phyloP scores from a whole-genome alignment of 2,888 invertebrate species.

The Ennomos fuscantarius region DNA sequence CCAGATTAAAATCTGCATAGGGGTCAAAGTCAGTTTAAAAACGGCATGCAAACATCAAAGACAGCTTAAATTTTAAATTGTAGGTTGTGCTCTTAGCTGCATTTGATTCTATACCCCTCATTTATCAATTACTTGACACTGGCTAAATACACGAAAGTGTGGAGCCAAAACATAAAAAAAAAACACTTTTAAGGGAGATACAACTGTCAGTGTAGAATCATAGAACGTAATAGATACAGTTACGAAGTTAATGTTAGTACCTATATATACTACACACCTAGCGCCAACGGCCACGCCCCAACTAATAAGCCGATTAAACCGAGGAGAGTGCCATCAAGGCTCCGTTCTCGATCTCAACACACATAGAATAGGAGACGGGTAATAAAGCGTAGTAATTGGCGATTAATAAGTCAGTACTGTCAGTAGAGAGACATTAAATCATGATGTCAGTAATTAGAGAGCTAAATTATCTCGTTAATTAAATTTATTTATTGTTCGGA shows the following conservation, averaged over 20 bases:
- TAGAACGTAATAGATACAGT: not conserved
- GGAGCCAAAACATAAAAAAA: too few relatives aligned
- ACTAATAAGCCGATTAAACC: constrained; percentile 44
- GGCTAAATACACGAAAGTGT: too few relatives aligned
- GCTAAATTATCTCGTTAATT: constrained; percentile 23
- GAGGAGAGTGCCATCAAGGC: constrained; percentile 33
- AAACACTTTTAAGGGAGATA: too few relatives aligned
- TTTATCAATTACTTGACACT: too few relatives aligned
- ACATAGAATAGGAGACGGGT: constrained; percentile 29
- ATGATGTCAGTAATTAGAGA: constrained; percentile 20
- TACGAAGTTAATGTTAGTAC: not conserved
- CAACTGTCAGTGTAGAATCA: constrained; percentile 1
- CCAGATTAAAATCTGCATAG: too few relatives aligned
- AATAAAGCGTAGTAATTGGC: constrained; percentile 39
- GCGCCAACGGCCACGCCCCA: constrained; percentile 8
- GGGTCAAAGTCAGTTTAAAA: too few relatives aligned
- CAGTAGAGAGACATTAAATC: constrained; percentile 16
- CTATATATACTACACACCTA: not conserved
- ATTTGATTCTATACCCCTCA: too few relatives aligned
- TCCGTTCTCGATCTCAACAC: constrained; percentile 25
- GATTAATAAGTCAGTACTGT: constrained; percentile 28
- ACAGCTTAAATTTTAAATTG: too few relatives aligned
- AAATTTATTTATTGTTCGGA: constrained; percentile 16
- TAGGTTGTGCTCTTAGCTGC: too few relatives aligned
- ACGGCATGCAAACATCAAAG: too few relatives aligned